Base-by-base conservation (phyloP, 2,797 vertebrate species). In the Buceros bicornis region DNA sequence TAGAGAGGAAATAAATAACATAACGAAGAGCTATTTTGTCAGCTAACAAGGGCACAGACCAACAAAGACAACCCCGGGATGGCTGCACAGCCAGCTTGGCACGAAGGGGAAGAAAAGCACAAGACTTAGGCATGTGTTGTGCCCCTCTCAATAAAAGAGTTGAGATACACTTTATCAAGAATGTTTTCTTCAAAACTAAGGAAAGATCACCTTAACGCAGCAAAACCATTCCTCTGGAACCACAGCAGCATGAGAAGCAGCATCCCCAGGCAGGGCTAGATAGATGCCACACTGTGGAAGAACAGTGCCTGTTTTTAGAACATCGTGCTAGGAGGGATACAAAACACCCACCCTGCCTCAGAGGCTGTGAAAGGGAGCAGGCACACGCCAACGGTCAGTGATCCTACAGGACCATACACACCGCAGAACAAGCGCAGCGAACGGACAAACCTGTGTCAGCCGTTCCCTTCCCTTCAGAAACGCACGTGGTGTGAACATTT, bases 311-410 rank as follows among this genome's bases (percentile, higher is more conserved):
- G 9, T 4, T 74, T 90, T 86, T 35, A 82, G 91, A 95, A 29
- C 19, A 42, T 20, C 45, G 2, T 8, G 5, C 54, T 47, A 24
- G 29, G 42, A 81, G 19, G 5, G 6, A 82, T 33, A 51, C 19
- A 79, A 84, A 90, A 82, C 9, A 66, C 2, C 25, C 37, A 1
- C n/a, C 0, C 0, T 19, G n/a, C 15, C 33, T 51, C 67, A 42
- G 48, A 60, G 54, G 37, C 69, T 56, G 64, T 0, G 0, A 24
- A 80, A 22, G 82, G 47, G 77, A 51, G 70, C 51, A 62, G 40
- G 56, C 24, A 70, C 35, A 3, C 24, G 58, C 16, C 0, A 0
- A 21, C 4, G 21, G 8, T 5, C 0, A 0, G 64, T 0, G 1
- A 51, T 48, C 0, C 0, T 31, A 35, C 40, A 15, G 11, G 47